Evolutionary conservation across 2,888 invertebrate genomes (phyloP), one percentile per base, ranked within the genome.

Genomic region (Dromius quadrimaculatus): DNA sequence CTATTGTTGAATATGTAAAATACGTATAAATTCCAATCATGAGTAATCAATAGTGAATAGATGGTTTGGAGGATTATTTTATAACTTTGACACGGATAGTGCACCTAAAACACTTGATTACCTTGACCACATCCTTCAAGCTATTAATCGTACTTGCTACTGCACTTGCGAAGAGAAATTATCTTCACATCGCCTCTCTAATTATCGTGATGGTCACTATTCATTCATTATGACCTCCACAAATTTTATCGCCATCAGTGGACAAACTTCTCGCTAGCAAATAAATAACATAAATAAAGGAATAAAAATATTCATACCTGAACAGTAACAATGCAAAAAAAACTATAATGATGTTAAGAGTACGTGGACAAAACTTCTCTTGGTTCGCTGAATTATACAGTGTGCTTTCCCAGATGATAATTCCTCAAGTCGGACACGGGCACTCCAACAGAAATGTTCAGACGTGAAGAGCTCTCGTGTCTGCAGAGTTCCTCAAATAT

Each of bases 401-500:
- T 11, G 41, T 15, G 13, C 41, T 36, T 11, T 36, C 36, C 36
- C 11, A 41, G 41, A 41, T 41, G 41, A 41, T 41, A 41, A 41
- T 41, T 41, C 15, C 41, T 41, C 41, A 41, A 41, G 41, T 15
- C 41, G 13, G 41, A 11, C 41, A 6, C 15, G 41, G 41, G 15
- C 15, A 13, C 41, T 41, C 41, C 15, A 41, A 41, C 41, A 13
- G 15, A 11, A 17, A 41, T 41, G 41, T 41, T 41, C 41, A 41
- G 41, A 41, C 41, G 2, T 41, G 41, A 41, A 41, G 11, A 43
- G 20, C 22, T 54, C 23, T 54, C 50, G 28, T 11, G 5, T 23
- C 13, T 11, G 15, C 22, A 22, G 47, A 47, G 23, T 20, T 65
- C 47, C 45, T 63, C 63, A 28, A 63, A 63, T 63, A 63, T 54